Percentiles rank a stretch among this genome's conserved stretches.
phyloP scores from a whole-genome alignment of 1,140 invertebrate genomes.

The Metopolophium dirhodum region DNA sequence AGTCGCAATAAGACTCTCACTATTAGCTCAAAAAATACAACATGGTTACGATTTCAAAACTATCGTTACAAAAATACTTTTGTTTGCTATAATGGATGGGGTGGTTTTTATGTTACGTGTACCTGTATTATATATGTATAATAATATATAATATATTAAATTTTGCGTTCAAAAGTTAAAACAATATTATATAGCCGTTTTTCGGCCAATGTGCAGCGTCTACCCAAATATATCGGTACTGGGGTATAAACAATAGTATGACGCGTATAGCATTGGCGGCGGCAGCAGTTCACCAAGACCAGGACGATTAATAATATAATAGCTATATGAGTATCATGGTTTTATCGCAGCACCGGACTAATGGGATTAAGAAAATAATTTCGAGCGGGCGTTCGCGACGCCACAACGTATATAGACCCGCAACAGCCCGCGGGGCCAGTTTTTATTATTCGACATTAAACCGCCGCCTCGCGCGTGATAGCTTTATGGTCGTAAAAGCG shows the following conservation, averaged over 20 bases:
- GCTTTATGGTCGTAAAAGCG: conserved; percentile 51
- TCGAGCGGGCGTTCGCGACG: too few species aligned
- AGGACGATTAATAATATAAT: conserved; percentile 18
- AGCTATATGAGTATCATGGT: conserved; percentile 14
- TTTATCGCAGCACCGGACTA: conserved; percentile 28
- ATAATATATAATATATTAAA: too few species aligned
- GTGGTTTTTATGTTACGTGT: too few species aligned
- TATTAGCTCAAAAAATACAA: too few species aligned
- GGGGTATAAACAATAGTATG: background rate
- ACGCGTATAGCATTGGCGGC: background rate
- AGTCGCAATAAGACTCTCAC: too few species aligned
- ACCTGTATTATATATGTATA: too few species aligned
- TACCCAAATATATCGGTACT: too few species aligned
- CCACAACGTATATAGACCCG: background rate
- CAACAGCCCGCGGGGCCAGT: background rate
- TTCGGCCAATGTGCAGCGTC: background rate
- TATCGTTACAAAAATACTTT: too few species aligned
- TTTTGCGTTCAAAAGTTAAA: too few species aligned
- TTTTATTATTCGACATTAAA: conserved; percentile 48
- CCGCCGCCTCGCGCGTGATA: background rate
- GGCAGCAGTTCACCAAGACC: background rate
- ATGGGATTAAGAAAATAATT: conserved; percentile 52
- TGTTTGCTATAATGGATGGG: too few species aligned
- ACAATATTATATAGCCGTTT: background rate
- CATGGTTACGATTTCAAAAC: too few species aligned